Percentiles rank a stretch among this genome's conserved stretches.
phyloP scores from a whole-genome alignment of 2,888 invertebrate species.

The Ceriagrion tenellum region DNA sequence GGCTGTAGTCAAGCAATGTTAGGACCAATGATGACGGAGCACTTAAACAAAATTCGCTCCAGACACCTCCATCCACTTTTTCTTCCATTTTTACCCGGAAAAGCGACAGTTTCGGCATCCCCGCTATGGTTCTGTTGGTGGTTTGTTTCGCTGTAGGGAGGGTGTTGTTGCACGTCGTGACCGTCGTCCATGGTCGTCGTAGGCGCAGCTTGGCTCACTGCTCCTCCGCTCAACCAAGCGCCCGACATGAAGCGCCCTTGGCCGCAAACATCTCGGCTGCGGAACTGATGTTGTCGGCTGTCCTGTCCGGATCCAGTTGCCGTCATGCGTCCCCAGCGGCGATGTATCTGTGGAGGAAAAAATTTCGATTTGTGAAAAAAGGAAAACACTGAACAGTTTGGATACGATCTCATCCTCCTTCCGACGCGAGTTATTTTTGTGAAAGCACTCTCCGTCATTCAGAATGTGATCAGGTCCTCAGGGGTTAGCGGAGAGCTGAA shows the following conservation, averaged over 20 bases:
- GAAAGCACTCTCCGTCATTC: too few relatives aligned
- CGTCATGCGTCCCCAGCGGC: constrained; percentile 24
- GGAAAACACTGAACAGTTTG: background rate
- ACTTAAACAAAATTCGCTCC: too few relatives aligned
- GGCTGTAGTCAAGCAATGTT: too few relatives aligned
- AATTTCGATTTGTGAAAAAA: background rate
- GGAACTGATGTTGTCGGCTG: background rate
- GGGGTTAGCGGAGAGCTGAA: too few relatives aligned
- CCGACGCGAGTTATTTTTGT: too few relatives aligned
- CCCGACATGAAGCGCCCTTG: background rate
- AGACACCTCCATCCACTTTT: too few relatives aligned
- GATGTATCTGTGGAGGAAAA: background rate
- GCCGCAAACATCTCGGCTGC: constrained; percentile 50
- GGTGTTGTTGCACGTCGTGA: constrained; percentile 37
- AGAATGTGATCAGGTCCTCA: too few relatives aligned
- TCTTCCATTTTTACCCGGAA: background rate
- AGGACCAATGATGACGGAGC: too few relatives aligned
- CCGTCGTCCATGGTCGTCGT: constrained; percentile 16
- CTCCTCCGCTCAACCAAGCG: constrained; percentile 1
- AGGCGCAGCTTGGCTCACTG: background rate
- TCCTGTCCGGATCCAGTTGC: background rate
- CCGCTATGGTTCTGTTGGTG: constrained; percentile 38
- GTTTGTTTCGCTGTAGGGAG: constrained; percentile 32
- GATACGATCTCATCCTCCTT: too few relatives aligned
- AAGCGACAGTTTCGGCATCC: constrained; percentile 13